Evolutionary conservation across 2,888 invertebrate genomes (phyloP), one percentile per base, ranked within the genome.

Genomic region (Holacanthella duospinosa): DNA sequence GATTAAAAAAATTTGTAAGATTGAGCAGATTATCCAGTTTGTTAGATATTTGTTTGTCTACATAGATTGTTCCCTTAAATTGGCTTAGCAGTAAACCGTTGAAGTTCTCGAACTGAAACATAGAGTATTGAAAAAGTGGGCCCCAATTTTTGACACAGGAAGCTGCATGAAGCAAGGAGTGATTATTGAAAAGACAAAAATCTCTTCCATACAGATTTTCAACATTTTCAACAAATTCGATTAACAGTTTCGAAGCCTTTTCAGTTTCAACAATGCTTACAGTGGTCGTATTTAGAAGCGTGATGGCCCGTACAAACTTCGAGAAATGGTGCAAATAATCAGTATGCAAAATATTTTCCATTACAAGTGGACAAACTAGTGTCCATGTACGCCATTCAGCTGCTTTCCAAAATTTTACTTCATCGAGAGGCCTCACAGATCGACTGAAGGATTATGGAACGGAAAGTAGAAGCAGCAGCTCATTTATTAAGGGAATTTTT

Each of bases 51-150:
- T 57, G n/a, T 29, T 28, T 29, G n/a, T 24, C 57, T 9, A 57
- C 29, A n/a, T 24, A 29, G 12, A 4, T 28, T 3, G 57, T 28
- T 28, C 57, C 57, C 12, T 57, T 57, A 57, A 29, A 9, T 21
- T 29, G 4, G 21, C 29, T 57, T 29, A 57, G n/a, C 24, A 57
- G 25, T 3, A 29, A 29, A 16, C 57, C 57, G 57, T 57, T 57
- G 21, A 29, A 57, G 24, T 57, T 57, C n/a, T 57, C 57, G 24
- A 57, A 57, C n/a, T 57, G 57, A 29, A 21, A 57, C 4, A 29
- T 29, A 9, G 57, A 57, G 29, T 29, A 57, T 29, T 21, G 21
- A 29, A 57, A 57, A 3, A 28, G 6, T 3, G 57, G 57, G 3
- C 57, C 57, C 57, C 57, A 57, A 4, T 57, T 57, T 21, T 29